Evolutionary conservation across 1,140 invertebrate genomes (phyloP).

Genomic region (Lucilia cuprina): DNA sequence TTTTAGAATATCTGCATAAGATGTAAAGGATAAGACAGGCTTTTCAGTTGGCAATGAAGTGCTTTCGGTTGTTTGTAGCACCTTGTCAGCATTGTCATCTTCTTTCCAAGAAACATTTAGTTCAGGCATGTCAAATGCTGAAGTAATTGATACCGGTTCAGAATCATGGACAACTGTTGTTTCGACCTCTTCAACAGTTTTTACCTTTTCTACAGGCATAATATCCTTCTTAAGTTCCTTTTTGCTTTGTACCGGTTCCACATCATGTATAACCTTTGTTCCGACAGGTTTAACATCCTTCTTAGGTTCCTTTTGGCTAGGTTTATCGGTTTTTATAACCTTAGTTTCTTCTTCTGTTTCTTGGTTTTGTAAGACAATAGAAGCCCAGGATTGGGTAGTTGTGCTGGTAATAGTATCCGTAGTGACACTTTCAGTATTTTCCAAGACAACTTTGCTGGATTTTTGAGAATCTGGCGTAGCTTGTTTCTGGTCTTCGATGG

Average conservation of each 20-base stretch:
- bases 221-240: not conserved
- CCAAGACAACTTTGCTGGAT: not conserved
- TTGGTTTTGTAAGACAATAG: not conserved
- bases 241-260: not conserved
- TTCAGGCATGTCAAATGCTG: conserved; percentile 30
- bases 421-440: not conserved
- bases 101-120: conserved; percentile 35
- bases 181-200: not conserved
- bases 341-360: conserved; percentile 11
- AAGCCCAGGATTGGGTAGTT: not conserved
- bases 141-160: not conserved
- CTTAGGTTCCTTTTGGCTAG: not conserved
- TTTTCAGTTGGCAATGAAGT: not conserved
- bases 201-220: no score
- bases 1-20: conserved; percentile 53
- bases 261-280: not conserved
- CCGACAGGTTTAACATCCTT: not conserved
- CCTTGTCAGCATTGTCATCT: not conserved
- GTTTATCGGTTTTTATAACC: conserved; percentile 49
- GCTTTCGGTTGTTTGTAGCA: not conserved
- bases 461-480: no score
- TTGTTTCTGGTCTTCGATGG: not conserved
- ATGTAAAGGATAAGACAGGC: conserved; percentile 35
- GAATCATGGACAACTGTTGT: not conserved
- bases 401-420: not conserved